Evolutionary conservation across 2,113 vertebrate genomes (phyloP), one percentile per base, ranked within the genome.

Genomic region (Vicugna pacos): DNA sequence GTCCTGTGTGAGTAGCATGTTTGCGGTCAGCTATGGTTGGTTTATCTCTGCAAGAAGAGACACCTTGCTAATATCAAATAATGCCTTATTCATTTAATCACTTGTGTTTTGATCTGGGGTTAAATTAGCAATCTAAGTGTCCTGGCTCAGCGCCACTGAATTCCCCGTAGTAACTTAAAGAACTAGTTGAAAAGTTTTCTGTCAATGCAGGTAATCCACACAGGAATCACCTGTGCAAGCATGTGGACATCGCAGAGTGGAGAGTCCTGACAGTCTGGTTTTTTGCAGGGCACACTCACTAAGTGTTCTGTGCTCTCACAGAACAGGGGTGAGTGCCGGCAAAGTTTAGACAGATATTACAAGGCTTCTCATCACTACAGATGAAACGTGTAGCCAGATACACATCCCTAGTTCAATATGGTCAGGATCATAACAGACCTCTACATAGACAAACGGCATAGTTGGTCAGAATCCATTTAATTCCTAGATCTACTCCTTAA

Each of bases 31-130:
- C 14, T 65, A 26, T 26, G 52, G 20, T 83, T 73, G n/a, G 10
- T 70, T 94, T 76, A 46, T n/a, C 82, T 92, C 56, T 69, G 30
- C n/a, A 85, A 82, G 35, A 72, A 94, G 20, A 90, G 48, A 87
- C 22, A 30, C 38, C 28, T 42, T 32, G 15, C 22, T 69, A 54
- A 82, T n/a, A 48, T 70, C 86, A 58, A 82, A 56, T 11, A 54
- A 58, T 56, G 19, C 19, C 6, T 64, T 35, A 13, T n/a, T 70
- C 15, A 62, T 35, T 26, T 80, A 80, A 4, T 54, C 32, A 81
- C n/a, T 3, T 52, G 10, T 35, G 32, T 77, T 95, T 92, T 83
- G 70, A 48, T 95, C 38, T 73, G 19, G 54, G 64, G 54, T 85
- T 82, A 88, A 24, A 17, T 42, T 75, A 83, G 64, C 32, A 90